Base-by-base conservation (phyloP, 2,113 vertebrate species). In the Patagioenas fasciata region DNA sequence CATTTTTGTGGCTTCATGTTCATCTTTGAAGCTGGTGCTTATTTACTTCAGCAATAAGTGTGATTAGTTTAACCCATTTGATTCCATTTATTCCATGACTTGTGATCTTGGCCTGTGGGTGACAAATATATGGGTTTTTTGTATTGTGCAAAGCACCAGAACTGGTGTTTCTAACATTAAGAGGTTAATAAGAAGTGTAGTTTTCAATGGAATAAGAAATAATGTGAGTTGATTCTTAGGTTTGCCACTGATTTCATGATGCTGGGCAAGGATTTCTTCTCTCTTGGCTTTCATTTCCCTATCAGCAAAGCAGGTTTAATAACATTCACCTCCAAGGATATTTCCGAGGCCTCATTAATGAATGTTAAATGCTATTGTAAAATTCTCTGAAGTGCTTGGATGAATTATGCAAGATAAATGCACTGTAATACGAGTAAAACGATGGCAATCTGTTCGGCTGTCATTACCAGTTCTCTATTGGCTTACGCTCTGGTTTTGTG, bases 331-430 rank as follows among this genome's bases (percentile, higher is more conserved):
- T 91, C 64, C 64, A 34, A 88, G 53, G 44, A 9, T 70, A 20
- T 73, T 93, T 94, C 23, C 78, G 75, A 79, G 53, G 60, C 83
- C 65, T 94, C 32, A 10, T 80, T 90, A 94, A 88, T 88, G 91
- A 94, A 58, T 74, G 56, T 36, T 64, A 47, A 91, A 88, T 53
- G 40, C 80, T 73, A 2, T 32, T 86, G 32, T 88, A 84, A 91
- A 88, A 67, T 38, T 38, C 61, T 86, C 60, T 48, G 72, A 78
- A 83, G 69, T 51, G 51, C 75, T 74, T 40, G 75, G 61, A 20
- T 78, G 72, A 88, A 91, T 44, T 44, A 51, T 15, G 34, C 29
- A 64, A 13, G 42, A 47, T 67, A 93, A 96, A 85, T 71, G 64
- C 75, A 54, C 5, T 57, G 51, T 77, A 82, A 50, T 21, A 57